Evolutionary conservation across 1,140 invertebrate species (phyloP).

Genomic region (Drosophila carrolli): DNA sequence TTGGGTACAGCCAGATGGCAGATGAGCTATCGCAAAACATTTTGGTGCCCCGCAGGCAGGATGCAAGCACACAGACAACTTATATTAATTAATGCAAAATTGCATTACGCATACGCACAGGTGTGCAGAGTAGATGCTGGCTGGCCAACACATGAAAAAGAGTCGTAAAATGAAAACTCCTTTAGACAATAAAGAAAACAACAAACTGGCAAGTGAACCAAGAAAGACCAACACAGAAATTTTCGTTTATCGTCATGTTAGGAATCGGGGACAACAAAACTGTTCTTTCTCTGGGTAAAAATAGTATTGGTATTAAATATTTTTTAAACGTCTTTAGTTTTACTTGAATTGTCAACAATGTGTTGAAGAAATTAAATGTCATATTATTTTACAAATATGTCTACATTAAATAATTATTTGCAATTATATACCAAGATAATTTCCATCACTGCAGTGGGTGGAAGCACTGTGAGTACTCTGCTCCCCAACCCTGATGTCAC

Average conservation of each 20-base stretch:
- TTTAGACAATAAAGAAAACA: conserved; percentile 55
- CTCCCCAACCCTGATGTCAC: conserved; percentile 4
- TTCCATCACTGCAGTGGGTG: not conserved
- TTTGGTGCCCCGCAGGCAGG: conserved; percentile 58
- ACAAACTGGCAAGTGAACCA: conserved; percentile 36
- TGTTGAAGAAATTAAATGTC: too few relatives aligned
- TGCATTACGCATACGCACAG: conserved; percentile 81
- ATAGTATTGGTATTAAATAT: too few relatives aligned
- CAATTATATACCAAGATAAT: not conserved
- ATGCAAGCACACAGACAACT: conserved; percentile 33
- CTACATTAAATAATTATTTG: too few relatives aligned
- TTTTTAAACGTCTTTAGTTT: too few relatives aligned
- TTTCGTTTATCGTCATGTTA: not conserved
- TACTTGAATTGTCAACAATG: too few relatives aligned
- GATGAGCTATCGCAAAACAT: conserved; percentile 62
- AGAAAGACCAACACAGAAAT: not conserved
- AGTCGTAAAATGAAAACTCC: conserved; percentile 77
- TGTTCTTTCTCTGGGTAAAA: too few relatives aligned
- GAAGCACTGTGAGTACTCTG: not conserved
- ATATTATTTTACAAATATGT: too few relatives aligned
- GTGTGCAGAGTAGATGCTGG: conserved; percentile 44
- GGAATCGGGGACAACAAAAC: too few relatives aligned
- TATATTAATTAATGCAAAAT: conserved; percentile 81
- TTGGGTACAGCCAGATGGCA: conserved; percentile 50
- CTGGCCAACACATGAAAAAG: conserved; percentile 52